phyloP scores from a whole-genome alignment of 2,113 vertebrate genomes.

The Trinectes maculatus region DNA sequence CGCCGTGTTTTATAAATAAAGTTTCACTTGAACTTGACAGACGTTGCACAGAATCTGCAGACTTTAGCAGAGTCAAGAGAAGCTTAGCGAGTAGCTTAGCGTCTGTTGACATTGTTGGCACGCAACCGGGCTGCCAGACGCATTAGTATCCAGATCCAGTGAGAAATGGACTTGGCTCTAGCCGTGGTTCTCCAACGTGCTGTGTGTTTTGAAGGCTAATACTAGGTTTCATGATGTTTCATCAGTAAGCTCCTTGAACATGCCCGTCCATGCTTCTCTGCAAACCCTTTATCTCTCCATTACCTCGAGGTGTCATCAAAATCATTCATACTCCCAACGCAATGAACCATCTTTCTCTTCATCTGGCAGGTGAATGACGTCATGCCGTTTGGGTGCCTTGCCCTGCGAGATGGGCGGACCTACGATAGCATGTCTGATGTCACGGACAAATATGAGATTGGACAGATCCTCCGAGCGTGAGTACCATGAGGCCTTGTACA shows the following conservation, averaged over 20 bases:
- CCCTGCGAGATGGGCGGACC: slow-evolving; percentile 85
- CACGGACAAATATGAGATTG: slow-evolving; percentile 89
- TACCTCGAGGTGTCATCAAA: slow-evolving; percentile 31
- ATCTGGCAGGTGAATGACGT: slow-evolving; percentile 79
- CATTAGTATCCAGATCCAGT: slow-evolving; percentile 34
- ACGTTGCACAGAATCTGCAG: slow-evolving; percentile 64
- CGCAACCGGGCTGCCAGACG: slow-evolving; percentile 58
- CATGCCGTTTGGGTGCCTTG: slow-evolving; percentile 89
- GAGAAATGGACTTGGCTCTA: slow-evolving; percentile 31
- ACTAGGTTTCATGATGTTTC: slow-evolving; percentile 63
- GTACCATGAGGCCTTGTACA: slow-evolving; percentile 54
- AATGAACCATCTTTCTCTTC: slow-evolving; percentile 30
- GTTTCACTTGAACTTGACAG: slow-evolving; percentile 70
- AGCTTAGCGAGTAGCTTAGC: slow-evolving; percentile 70
- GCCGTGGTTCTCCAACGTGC: slow-evolving; percentile 25
- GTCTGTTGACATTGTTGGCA: slow-evolving; percentile 73
- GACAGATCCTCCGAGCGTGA: slow-evolving; percentile 87
- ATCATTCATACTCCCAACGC: slow-evolving; percentile 14
- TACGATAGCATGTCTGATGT: slow-evolving; percentile 84
- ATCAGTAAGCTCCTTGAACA: slow-evolving; percentile 48
- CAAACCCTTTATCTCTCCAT: slow-evolving; percentile 49
- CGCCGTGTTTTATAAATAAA: slow-evolving; percentile 59
- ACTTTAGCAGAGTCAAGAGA: slow-evolving; percentile 60
- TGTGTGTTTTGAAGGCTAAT: slow-evolving; percentile 43
- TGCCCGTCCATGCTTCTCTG: slow-evolving; percentile 17